Conservation (phyloP, 2,888 invertebrate genomes). For the Formica aserva region DNA sequence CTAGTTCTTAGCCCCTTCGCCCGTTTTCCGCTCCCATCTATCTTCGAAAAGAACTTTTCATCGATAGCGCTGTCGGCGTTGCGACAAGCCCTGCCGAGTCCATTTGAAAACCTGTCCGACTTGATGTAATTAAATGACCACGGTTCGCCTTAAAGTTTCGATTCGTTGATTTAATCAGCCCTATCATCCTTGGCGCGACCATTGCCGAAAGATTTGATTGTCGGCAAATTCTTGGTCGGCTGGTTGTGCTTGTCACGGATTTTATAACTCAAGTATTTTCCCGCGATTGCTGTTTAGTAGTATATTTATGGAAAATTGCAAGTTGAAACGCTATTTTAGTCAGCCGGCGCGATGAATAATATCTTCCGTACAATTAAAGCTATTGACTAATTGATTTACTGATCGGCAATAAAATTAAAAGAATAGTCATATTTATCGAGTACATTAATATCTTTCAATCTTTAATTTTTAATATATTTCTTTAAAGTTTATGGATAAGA, state of each 20-base stretch:
- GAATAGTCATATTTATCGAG: neutral
- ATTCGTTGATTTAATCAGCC: constrained; percentile 71
- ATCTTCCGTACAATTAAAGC: constrained; percentile 39
- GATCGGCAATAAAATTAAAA: constrained; percentile 3
- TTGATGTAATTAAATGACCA: constrained; percentile 70
- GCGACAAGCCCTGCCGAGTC: constrained; percentile 41
- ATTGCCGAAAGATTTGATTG: constrained; percentile 66
- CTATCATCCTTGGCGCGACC: constrained; percentile 59
- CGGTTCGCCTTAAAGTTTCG: constrained; percentile 70
- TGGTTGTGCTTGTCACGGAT: constrained; percentile 52
- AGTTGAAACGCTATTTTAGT: constrained; percentile 24
- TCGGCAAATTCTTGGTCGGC: constrained; percentile 30
- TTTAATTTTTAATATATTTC: neutral
- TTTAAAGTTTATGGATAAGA: neutral
- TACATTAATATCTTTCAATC: neutral
- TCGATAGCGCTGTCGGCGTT: constrained; percentile 46
- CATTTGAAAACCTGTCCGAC: constrained; percentile 62
- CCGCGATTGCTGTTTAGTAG: constrained; percentile 23
- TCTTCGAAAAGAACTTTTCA: constrained; percentile 68
- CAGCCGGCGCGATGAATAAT: constrained; percentile 9
- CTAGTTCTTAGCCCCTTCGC: constrained; percentile 57
- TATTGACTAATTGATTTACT: neutral
- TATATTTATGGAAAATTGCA: constrained; percentile 43
- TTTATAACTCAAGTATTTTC: constrained; percentile 51
- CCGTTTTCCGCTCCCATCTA: constrained; percentile 11